A percentile compares a stretch with the other conserved stretches of the same genome.
phyloP scores from a whole-genome alignment of 2,888 invertebrate genomes.

The Syrphus vitripennis region DNA sequence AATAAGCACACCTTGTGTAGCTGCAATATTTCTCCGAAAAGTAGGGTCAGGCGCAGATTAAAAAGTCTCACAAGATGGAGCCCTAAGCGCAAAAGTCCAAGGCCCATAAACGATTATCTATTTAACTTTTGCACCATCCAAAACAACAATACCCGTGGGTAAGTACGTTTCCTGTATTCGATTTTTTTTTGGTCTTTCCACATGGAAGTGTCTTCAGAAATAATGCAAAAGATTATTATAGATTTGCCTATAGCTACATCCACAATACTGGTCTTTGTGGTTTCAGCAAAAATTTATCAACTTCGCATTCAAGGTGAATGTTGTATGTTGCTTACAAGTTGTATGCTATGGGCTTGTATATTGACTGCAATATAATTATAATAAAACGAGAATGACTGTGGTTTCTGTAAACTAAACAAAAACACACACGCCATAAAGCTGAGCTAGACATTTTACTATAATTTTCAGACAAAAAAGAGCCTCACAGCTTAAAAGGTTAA shows the following conservation, averaged over 20 bases:
- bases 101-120: not conserved
- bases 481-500: not conserved
- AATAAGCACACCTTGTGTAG: too few relatives aligned
- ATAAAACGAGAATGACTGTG: not conserved
- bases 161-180: not conserved
- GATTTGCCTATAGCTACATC: not conserved
- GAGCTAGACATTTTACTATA: not conserved
- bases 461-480: not conserved
- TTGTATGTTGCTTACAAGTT: not conserved
- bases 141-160: not conserved
- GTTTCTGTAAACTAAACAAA: not conserved
- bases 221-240: not conserved
- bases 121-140: not conserved
- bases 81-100: not conserved
- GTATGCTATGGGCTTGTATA: not conserved
- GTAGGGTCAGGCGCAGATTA: too few relatives aligned
- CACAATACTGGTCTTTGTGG: not conserved
- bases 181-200: not conserved
- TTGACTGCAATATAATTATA: not conserved
- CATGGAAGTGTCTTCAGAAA: not conserved
- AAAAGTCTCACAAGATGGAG: too few relatives aligned
- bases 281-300: not conserved
- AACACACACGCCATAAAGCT: not conserved
- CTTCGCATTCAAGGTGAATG: not conserved
- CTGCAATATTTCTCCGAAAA: too few relatives aligned